Base-by-base conservation (phyloP, 2,797 vertebrate species). In the Cottoperca gobio region DNA sequence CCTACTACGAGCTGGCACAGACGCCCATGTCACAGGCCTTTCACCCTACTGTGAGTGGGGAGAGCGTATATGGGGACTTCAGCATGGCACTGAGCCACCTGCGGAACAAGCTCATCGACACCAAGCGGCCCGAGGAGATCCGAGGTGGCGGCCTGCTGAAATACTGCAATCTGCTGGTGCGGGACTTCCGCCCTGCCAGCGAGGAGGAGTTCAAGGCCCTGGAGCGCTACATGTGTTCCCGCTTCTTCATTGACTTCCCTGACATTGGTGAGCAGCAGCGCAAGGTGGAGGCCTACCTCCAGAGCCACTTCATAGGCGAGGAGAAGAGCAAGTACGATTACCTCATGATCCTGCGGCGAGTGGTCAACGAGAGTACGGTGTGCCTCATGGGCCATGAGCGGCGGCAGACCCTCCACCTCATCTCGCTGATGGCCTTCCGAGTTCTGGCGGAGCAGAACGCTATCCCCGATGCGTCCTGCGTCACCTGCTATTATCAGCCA, bases 221-320 rank as follows among this genome's bases (percentile, higher is more conserved):
- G 24, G 98, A 99, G 91, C 95, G 98, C 0, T 99, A 99, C 90
- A 99, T 99, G 98, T 99, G 98, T 65, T 99, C 98, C 0, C 93
- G 98, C 39, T 99, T 99, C 90, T 99, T 99, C 95, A 99, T 99
- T 37, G 98, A 99, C 94, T 99, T 99, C 92, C 96, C 98, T 0
- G 97, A 99, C 90, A 97, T 99, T 53, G 93, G 95, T 0, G 97
- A 99, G 63, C 98, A 99, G 93, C 97, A 99, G 84, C 94, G 95
- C 49, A 99, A 99, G 81, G 88, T 99, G 87, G 97, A 99, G 92
- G 95, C 96, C 62, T 99, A 99, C 90, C 97, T 99, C 6, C 97
- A 97, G 79, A 99, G 98, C 93, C 98, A 99, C 94, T 99, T 99
- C 50, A 93, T 97, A 0, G 97, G 96, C 1, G 98, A 98, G 71